Evolutionary conservation across 2,888 invertebrate species (phyloP), one percentile per base, ranked within the genome.

Genomic region (Acanthosepion pharaonis): DNA sequence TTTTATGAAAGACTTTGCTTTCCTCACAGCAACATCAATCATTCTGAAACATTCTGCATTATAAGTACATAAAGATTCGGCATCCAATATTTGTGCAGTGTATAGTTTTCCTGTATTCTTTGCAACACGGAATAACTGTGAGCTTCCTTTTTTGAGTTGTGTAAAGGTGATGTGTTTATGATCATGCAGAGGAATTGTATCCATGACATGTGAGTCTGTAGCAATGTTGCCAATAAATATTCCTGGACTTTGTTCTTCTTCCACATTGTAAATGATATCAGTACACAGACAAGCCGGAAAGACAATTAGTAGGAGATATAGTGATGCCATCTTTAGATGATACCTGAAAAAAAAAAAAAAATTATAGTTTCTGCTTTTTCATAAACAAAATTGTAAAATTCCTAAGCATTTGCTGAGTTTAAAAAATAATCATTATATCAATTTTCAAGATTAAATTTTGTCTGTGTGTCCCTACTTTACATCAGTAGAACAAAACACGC

Each of bases 61-160:
- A 78, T n/a, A 78, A 78, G n/a, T n/a, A 78, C 78, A 78, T n/a
- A 78, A 78, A 4, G 78, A n/a, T 6, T 78, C 78, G 11, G 78
- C 78, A n/a, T 78, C 78, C n/a, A 78, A n/a, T 78, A 78, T 78
- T 78, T 78, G 78, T 78, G 78, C 78, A 11, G 78, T 78, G 78
- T 78, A 78, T 33, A 78, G 15, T 78, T 78, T 78, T 78, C 78
- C 78, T n/a, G n/a, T n/a, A 78, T 78, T 78, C 78, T 78, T 78
- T 0, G 78, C 78, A 78, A 78, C 78, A n/a, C 78, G 78, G n/a
- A 78, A 78, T 78, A 78, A 78, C n/a, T 9, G 9, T 1, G 78
- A n/a, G n/a, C n/a, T 78, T 78, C 78, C 78, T 78, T 78, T 78
- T 78, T 78, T n/a, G 4, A n/a, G 78, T 33, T 33, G 78, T 33